Base-by-base conservation (phyloP, 2,113 vertebrate species). In the Labeo catla region DNA sequence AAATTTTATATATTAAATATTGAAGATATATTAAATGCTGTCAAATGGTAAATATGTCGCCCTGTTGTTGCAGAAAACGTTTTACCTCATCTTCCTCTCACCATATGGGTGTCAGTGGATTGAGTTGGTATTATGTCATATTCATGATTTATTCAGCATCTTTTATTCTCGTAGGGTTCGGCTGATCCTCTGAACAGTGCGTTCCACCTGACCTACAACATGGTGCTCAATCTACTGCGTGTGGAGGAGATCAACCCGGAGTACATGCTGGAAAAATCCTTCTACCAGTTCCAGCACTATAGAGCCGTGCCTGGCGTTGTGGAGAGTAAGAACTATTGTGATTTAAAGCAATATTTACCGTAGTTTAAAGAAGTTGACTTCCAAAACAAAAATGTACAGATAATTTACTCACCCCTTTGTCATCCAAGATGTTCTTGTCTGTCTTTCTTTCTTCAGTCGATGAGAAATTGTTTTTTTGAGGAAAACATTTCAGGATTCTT, bases 201-300 rank as follows among this genome's bases (percentile, higher is more conserved):
- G 8, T 99, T 99, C 88, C 98, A 99, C 85, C 94, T 99, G 89
- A 99, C 98, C 0, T 99, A 99, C 91, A 99, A 99, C 92, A 99
- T 99, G 98, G 98, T 99, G 83, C 92, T 99, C 85, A 99, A 99
- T 90, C 93, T 99, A 90, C 94, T 99, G 86, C 96, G 98, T 15
- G 98, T 99, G 88, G 98, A 99, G 91, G 98, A 99, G 93, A 99
- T 99, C 91, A 99, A 99, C 92, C 98, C 98, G 0, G 98, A 99
- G 90, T 99, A 99, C 90, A 99, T 99, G 98, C 92, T 99, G 93
- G 98, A 99, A 91, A 99, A 99, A 84, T 99, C 98, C 7, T 99
- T 99, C 91, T 99, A 99, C 89, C 98, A 99, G 90, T 99, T 99
- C 91, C 98, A 99, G 13, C 98, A 99, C 92, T 99, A 99, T 93